Conservation (phyloP, 2,113 vertebrate genomes). For the Acrocephalus kingi region DNA sequence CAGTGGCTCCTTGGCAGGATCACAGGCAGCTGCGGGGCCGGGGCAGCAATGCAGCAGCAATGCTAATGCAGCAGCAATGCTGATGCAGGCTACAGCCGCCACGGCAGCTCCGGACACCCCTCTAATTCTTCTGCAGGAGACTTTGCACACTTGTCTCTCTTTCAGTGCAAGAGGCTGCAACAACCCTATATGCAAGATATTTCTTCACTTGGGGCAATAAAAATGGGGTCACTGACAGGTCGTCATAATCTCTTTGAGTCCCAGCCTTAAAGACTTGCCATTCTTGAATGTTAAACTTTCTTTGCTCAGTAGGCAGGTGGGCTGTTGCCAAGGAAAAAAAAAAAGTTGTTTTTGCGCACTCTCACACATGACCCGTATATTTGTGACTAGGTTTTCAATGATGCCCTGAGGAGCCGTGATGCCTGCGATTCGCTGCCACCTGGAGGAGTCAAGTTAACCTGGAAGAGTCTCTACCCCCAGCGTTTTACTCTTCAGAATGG, state of each 20-base stretch:
- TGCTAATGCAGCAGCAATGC: not conserved
- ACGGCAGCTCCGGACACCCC: accelerated
- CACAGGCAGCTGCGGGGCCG: not conserved
- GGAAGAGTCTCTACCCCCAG: not conserved
- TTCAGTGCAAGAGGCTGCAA: not conserved
- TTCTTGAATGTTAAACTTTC: not conserved
- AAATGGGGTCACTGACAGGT: not conserved
- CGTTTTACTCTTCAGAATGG: not conserved
- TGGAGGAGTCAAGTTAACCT: not conserved
- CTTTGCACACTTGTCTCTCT: not conserved
- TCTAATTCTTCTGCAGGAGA: not conserved
- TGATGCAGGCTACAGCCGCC: accelerated
- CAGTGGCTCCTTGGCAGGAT: not conserved
- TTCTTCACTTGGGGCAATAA: not conserved
- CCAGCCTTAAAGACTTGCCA: not conserved
- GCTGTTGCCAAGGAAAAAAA: not conserved
- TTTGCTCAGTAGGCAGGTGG: not conserved
- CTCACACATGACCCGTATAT: not conserved
- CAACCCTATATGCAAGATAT: not conserved
- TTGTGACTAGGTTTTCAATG: not conserved
- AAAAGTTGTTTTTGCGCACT: not conserved
- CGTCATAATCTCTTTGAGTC: not conserved
- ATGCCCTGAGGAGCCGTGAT: accelerated
- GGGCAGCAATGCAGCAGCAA: not conserved
- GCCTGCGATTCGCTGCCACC: not conserved